phyloP scores from a whole-genome alignment of 1,140 invertebrate species.

The Macrocentrus cingulum region DNA sequence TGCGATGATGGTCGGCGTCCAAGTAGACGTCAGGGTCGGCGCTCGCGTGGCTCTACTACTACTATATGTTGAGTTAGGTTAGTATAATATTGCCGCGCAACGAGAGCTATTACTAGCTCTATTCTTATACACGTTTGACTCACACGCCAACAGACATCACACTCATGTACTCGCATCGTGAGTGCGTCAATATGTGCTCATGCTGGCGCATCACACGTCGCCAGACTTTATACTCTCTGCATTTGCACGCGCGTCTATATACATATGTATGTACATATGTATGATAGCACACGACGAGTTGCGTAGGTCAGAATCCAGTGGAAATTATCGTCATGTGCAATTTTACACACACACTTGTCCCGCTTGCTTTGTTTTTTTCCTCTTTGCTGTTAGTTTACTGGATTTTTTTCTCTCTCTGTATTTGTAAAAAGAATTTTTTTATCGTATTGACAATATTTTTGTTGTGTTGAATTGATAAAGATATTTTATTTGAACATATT shows the following conservation, averaged over 20 bases:
- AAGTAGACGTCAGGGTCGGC: conserved; percentile 17
- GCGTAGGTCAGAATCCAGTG: conserved; percentile 26
- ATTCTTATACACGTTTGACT: conserved; percentile 33
- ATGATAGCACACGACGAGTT: conserved; percentile 10
- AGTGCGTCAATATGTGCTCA: not conserved
- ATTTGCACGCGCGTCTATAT: too few relatives aligned
- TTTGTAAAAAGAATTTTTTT: not conserved
- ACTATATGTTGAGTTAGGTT: conserved; percentile 51
- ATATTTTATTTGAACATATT: too few relatives aligned
- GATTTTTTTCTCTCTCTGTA: not conserved
- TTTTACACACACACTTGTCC: too few relatives aligned
- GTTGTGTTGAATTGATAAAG: too few relatives aligned
- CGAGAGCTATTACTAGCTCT: conserved; percentile 40
- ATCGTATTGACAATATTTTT: too few relatives aligned
- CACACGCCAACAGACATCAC: conserved; percentile 5
- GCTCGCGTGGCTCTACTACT: conserved; percentile 37
- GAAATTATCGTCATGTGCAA: not conserved
- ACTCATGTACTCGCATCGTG: not conserved
- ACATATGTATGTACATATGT: not conserved
- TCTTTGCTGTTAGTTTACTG: too few relatives aligned
- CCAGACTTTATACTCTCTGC: too few relatives aligned
- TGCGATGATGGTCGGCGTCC: conserved; percentile 25
- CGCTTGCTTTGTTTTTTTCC: too few relatives aligned
- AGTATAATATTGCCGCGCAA: conserved; percentile 30
- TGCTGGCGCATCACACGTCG: too few relatives aligned